A percentile compares a stretch with the other conserved stretches of the same genome.
Conservation (phyloP, 2,888 invertebrate species). For the Amphipoea lucens region DNA sequence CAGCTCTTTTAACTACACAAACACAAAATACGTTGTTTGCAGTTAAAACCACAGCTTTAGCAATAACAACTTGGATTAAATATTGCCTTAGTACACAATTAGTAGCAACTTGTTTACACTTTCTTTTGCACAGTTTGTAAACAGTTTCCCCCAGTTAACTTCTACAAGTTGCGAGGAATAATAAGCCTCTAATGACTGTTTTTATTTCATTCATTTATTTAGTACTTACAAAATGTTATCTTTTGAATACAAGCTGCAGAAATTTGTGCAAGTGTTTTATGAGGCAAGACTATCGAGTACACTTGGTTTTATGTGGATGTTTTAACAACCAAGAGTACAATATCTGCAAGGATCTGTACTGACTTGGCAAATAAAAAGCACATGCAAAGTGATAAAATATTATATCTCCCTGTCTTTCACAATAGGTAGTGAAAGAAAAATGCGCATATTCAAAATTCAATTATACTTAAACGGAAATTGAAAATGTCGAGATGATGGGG, state of each 20-base stretch:
- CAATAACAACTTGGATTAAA: conserved; percentile 60
- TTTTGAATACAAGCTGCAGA: not conserved
- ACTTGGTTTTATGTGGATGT: not conserved
- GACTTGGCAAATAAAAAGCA: conserved; percentile 34
- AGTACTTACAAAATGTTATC: conserved; percentile 20
- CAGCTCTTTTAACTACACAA: conserved; percentile 39
- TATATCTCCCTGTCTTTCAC: conserved; percentile 34
- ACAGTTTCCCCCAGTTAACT: conserved; percentile 53
- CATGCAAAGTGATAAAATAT: conserved; percentile 45
- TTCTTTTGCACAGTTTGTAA: conserved; percentile 58
- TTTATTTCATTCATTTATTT: conserved; percentile 39
- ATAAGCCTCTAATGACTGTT: conserved; percentile 54
- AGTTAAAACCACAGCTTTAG: conserved; percentile 43
- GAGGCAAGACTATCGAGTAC: not conserved
- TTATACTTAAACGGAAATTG: conserved; percentile 85
- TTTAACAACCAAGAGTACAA: not conserved
- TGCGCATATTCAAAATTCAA: conserved; percentile 78
- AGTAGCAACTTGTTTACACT: conserved; percentile 58
- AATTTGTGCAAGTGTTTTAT: not conserved
- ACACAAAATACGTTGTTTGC: conserved; percentile 38
- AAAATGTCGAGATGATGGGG: conserved; percentile 78
- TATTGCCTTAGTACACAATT: conserved; percentile 57
- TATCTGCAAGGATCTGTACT: not conserved
- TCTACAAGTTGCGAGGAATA: conserved; percentile 45
- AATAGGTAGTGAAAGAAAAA: conserved; percentile 65